Evolutionary conservation across 2,888 invertebrate species (phyloP).

Genomic region (Vanessa cardui): DNA sequence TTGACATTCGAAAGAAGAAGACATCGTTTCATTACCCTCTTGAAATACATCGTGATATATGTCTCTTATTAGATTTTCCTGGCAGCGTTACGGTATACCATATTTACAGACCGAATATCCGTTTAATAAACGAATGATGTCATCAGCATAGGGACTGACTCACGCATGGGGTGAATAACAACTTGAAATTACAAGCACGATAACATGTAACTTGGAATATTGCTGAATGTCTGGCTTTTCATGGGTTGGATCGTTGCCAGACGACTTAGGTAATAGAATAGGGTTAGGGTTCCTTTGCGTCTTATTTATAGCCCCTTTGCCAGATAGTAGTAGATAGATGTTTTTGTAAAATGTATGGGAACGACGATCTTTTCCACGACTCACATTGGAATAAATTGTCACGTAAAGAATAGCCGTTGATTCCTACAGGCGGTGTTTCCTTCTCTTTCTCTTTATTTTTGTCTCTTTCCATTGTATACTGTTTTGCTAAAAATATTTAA

Average conservation of each 20-base stretch:
- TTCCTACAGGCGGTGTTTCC: too few species aligned
- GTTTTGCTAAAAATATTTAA: too few species aligned
- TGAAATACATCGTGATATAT: neutral
- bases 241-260: conserved; percentile 21
- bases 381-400: too few species aligned
- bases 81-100: neutral
- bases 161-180: conserved; percentile 28
- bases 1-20: too few species aligned
- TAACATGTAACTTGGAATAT: conserved; percentile 1
- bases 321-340: neutral
- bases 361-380: too few species aligned
- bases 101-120: neutral
- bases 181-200: conserved; percentile 9
- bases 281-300: neutral
- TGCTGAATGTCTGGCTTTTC: conserved; percentile 14
- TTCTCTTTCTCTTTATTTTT: too few species aligned
- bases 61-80: neutral
- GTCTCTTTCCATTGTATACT: too few species aligned
- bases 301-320: neutral
- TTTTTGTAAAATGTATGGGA: neutral
- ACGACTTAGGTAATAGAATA: conserved; percentile 12
- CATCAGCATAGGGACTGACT: conserved; percentile 13
- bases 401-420: too few species aligned
- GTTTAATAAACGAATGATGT: conserved; percentile 1
- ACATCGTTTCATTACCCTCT: neutral